Evolutionary conservation across 2,113 vertebrate species (phyloP).

Genomic region (Salvelinus sp.): DNA sequence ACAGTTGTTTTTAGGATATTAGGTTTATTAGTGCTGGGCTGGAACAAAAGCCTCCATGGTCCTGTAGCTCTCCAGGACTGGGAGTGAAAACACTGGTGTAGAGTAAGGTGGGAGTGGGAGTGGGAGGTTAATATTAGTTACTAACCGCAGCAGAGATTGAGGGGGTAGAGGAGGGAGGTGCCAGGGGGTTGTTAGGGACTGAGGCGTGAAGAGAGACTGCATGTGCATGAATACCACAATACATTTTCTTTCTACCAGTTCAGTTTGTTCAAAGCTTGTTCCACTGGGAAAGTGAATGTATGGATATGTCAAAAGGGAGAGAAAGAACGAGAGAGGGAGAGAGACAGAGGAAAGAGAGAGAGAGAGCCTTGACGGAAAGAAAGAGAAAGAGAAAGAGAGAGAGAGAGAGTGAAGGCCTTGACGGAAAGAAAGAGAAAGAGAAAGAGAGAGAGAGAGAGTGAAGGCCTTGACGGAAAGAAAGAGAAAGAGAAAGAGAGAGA

Average conservation of each 20-base stretch:
- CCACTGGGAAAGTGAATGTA: constrained; percentile 61
- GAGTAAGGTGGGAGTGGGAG: constrained; percentile 29
- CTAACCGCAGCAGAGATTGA: constrained; percentile 46
- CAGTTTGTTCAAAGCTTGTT: constrained; percentile 84
- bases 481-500: too few relatives aligned
- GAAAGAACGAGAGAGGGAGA: constrained; percentile 45
- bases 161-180: constrained; percentile 31
- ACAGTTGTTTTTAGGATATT: too few relatives aligned
- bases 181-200: background rate
- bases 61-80: too few relatives aligned
- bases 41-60: too few relatives aligned
- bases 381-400: background rate
- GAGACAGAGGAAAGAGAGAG: constrained; percentile 4
- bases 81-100: background rate
- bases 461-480: too few relatives aligned
- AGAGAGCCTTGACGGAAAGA: constrained; percentile 14
- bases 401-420: too few relatives aligned
- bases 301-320: constrained; percentile 10
- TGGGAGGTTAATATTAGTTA: constrained; percentile 43
- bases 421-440: constrained; percentile 31
- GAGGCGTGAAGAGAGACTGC: constrained; percentile 71
- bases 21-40: too few relatives aligned
- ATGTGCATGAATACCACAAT: constrained; percentile 90
- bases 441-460: constrained; percentile 26
- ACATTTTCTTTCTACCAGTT: constrained; percentile 79